Base-by-base conservation (phyloP, 2,888 invertebrate genomes). In the Rhorus exstirpatorius region DNA sequence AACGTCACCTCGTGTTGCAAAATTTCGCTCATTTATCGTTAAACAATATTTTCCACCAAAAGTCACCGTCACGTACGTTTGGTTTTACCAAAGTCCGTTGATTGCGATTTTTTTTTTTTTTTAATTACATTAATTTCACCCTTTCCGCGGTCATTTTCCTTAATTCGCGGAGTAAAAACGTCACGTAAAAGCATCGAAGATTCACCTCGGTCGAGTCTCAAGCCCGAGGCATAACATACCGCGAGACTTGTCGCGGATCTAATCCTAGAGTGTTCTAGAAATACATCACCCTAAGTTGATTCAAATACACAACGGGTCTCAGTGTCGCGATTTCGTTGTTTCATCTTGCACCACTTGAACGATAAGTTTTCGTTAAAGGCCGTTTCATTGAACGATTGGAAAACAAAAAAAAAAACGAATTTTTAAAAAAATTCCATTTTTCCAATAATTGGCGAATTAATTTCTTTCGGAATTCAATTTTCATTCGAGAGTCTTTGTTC, bases 231-330 rank as follows among this genome's bases (percentile, higher is more conserved):
- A 82, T 86, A 86, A 88, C 88, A 89, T 89, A 89, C 90, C 90
- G 85, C 88, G 86, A 60, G 60, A 53, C 63, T 63, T 90, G 88
- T 88, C 89, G 67, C 86, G 67, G 86, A 88, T 89, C 91, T 91
- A 91, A 90, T 90, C 88, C 89, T 85, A 89, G 90, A 90, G 74
- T 49, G 84, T 84, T 89, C 90, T 89, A 88, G 89, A 91, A 91
- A 91, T 91, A 90, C 86, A 82, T 74, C 81, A 89, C 89, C 86
- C 84, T 86, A 87, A 88, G 89, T 90, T 88, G 89, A 91, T 90
- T 90, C 90, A 90, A 91, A 89, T 90, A 89, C 90, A 88, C 90
- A 89, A 89, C 86, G 88, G 85, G 87, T 72, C 51, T 72, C 53
- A 21, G 61, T 38, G 38, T 44, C 68, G 75, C 86, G 86, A 68